These are phyloP conservation scores for Malacoraja senta DNA, from an alignment of 2,797 vertebrate genomes.

Conservation along the genomic window DNA sequence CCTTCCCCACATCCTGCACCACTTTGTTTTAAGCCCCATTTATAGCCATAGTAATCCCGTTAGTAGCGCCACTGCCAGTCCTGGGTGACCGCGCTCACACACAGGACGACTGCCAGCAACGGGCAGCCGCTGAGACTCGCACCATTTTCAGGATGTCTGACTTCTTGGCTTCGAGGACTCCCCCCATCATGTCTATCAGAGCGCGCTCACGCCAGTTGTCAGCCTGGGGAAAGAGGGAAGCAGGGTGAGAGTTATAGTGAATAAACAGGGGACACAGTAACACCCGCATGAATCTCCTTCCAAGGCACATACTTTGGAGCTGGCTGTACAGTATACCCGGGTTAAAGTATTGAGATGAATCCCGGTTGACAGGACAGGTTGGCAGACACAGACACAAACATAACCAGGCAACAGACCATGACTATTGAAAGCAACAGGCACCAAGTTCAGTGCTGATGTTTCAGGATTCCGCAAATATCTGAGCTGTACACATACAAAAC, in stretches of 20 bases:
- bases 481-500: background rate
- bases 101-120: background rate
- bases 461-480: background rate
- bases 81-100: too few relatives aligned
- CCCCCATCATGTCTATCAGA: slow-evolving; percentile 84
- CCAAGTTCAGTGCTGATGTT: background rate
- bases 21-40: too few relatives aligned
- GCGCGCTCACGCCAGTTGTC: slow-evolving; percentile 57
- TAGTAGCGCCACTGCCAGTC: background rate
- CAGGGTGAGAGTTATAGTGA: background rate
- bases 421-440: too few relatives aligned
- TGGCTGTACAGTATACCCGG: background rate
- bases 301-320: background rate
- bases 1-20: too few relatives aligned
- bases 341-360: background rate
- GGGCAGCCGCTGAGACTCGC: slow-evolving; percentile 38
- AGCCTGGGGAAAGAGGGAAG: slow-evolving; percentile 51
- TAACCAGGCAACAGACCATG: too few relatives aligned
- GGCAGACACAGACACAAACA: too few relatives aligned
- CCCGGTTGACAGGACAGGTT: too few relatives aligned
- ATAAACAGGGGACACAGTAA: background rate
- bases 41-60: too few relatives aligned
- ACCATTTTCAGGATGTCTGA: slow-evolving; percentile 80
- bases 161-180: slow-evolving; percentile 77
- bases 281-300: background rate